These are phyloP conservation scores for Bryconaethiops microstoma DNA, from an alignment of 2,797 vertebrate genomes.

Conservation along the genomic window DNA sequence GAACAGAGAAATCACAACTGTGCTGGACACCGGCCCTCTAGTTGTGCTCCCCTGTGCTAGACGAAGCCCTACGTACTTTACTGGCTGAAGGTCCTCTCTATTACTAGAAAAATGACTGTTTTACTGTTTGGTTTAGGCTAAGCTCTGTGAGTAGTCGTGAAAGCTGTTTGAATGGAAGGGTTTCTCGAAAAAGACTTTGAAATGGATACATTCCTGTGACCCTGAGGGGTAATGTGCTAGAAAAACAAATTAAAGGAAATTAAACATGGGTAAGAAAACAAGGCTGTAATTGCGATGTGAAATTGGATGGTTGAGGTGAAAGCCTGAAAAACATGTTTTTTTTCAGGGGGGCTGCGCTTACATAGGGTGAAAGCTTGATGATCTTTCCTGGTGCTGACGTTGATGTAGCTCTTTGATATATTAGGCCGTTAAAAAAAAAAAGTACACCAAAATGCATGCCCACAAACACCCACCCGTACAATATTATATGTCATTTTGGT, in stretches of 20 bases:
- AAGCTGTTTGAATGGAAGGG: slow-evolving; percentile 27
- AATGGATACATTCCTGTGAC: slow-evolving; percentile 33
- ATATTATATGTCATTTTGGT: slow-evolving; percentile 4
- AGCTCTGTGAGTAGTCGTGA: slow-evolving; percentile 16
- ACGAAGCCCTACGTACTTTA: slow-evolving; percentile 25
- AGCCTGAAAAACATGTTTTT: slow-evolving; percentile 37
- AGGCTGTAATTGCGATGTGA: slow-evolving; percentile 31
- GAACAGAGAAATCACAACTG: no score
- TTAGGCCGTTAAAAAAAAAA: not conserved
- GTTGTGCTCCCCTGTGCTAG: not conserved
- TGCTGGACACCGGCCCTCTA: no score
- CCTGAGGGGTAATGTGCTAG: slow-evolving; percentile 43
- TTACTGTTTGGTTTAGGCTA: slow-evolving; percentile 23
- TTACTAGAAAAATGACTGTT: slow-evolving; percentile 19
- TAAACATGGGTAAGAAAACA: slow-evolving; percentile 51
- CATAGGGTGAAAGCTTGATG: slow-evolving; percentile 23
- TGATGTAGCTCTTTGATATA: slow-evolving; percentile 21
- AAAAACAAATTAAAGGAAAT: slow-evolving; percentile 53
- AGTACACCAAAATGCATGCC: no score
- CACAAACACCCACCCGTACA: not conserved
- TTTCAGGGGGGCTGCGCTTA: not conserved
- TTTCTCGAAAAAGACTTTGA: slow-evolving; percentile 28
- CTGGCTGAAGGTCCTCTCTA: slow-evolving; percentile 14
- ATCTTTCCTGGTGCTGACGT: slow-evolving; percentile 16
- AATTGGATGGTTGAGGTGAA: slow-evolving; percentile 29